These are phyloP conservation scores for Isoperla grammatica DNA, from an alignment of 2,888 invertebrate species.

Conservation along the genomic window DNA sequence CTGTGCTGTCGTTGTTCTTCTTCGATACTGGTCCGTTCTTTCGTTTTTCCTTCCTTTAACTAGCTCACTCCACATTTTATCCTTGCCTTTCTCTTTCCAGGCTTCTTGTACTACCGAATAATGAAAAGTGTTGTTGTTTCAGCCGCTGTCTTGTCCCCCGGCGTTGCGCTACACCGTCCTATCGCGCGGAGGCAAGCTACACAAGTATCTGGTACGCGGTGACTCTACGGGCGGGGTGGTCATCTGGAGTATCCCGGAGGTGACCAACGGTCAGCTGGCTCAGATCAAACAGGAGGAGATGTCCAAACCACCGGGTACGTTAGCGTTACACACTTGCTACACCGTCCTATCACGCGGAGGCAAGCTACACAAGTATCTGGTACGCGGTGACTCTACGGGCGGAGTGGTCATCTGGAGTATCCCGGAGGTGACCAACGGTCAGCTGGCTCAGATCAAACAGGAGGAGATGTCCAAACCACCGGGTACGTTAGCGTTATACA, in stretches of 20 bases:
- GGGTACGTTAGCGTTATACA: too few relatives aligned
- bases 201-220: conserved; percentile 71
- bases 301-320: conserved; percentile 46
- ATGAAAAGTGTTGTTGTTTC: too few relatives aligned
- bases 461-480: conserved; percentile 48
- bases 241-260: conserved; percentile 84
- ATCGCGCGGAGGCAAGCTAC: conserved; percentile 57
- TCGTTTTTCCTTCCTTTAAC: too few relatives aligned
- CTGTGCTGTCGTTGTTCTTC: too few relatives aligned
- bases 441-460: conserved; percentile 54
- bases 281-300: conserved; percentile 55
- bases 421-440: conserved; percentile 69
- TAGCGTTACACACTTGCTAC: too few relatives aligned
- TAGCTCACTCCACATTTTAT: too few relatives aligned
- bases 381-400: conserved; percentile 90
- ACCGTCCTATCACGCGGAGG: conserved; percentile 56
- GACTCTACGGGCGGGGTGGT: conserved; percentile 89
- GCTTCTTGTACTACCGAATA: too few relatives aligned
- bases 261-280: conserved; percentile 57
- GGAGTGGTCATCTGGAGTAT: conserved; percentile 85
- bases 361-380: conserved; percentile 58
- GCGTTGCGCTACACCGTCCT: conserved; percentile 71
- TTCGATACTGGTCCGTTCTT: too few relatives aligned
- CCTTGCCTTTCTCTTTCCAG: too few relatives aligned
- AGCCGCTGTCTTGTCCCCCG: conserved; percentile 86